Conservation (phyloP, 1,140 invertebrate genomes). For the Bombus vancouverensis region DNA sequence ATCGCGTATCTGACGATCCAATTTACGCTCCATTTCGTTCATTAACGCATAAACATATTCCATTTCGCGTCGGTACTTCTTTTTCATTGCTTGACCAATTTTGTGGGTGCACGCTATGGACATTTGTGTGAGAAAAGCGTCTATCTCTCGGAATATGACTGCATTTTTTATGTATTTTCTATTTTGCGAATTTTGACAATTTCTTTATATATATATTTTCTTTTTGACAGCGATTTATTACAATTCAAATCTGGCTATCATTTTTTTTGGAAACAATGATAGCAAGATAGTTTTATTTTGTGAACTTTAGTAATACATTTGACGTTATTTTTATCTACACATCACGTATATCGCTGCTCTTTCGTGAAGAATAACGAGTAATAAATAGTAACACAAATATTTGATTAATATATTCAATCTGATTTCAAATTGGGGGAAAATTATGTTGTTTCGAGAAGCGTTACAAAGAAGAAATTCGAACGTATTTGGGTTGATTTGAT, state of each 20-base stretch:
- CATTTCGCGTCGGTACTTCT: slow-evolving; percentile 96
- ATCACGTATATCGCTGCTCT: too few relatives aligned
- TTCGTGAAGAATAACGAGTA: too few relatives aligned
- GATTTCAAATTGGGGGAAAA: too few relatives aligned
- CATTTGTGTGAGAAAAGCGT: not conserved
- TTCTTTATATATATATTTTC: too few relatives aligned
- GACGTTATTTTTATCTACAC: not conserved
- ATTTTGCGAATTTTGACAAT: not conserved
- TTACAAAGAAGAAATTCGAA: too few relatives aligned
- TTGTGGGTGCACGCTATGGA: slow-evolving; percentile 86
- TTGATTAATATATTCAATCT: too few relatives aligned
- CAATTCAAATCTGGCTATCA: not conserved
- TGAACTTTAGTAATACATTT: not conserved
- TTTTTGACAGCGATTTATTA: not conserved
- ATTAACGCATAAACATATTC: slow-evolving; percentile 96
- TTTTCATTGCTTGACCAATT: slow-evolving; percentile 95
- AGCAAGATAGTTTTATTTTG: too few relatives aligned
- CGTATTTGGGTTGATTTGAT: too few relatives aligned
- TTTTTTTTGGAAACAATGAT: not conserved
- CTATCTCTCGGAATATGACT: not conserved
- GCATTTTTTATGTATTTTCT: not conserved
- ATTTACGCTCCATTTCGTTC: slow-evolving; percentile 94
- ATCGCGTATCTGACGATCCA: slow-evolving; percentile 93
- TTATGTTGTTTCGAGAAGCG: too few relatives aligned
- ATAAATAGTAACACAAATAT: too few relatives aligned